Percentiles rank a stretch among this genome's conserved stretches.
Conservation (phyloP, 2,888 invertebrate species). For the Rhagonycha lutea region DNA sequence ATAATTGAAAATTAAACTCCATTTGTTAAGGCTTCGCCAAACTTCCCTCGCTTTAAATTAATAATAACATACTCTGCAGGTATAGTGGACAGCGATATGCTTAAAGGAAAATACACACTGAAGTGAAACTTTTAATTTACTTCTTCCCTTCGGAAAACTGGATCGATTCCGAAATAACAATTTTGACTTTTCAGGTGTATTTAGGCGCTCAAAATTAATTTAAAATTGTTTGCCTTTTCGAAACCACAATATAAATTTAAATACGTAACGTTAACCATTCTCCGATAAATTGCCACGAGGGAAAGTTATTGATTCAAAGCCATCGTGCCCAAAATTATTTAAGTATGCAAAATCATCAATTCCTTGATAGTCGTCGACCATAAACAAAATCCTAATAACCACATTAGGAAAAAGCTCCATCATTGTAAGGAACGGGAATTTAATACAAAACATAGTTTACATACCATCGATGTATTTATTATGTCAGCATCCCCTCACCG, state of each 20-base stretch:
- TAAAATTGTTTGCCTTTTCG: constrained; percentile 11
- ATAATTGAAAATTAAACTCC: constrained; percentile 23
- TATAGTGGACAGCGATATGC: constrained; percentile 3
- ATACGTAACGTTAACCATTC: constrained; percentile 2
- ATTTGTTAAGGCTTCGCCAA: constrained; percentile 12
- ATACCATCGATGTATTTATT: constrained; percentile 13
- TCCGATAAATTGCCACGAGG: not conserved
- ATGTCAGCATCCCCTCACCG: constrained; percentile 9
- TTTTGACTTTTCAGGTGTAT: not conserved
- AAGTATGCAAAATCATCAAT: not conserved
- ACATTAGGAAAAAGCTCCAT: not conserved
- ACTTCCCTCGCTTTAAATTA: constrained; percentile 16
- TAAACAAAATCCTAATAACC: not conserved
- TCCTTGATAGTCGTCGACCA: not conserved
- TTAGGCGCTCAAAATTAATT: constrained; percentile 15
- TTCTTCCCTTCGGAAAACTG: constrained; percentile 4
- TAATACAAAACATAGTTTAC: constrained; percentile 6
- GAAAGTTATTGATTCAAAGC: not conserved
- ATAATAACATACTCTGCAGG: constrained; percentile 17
- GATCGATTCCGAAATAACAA: constrained; percentile 15
- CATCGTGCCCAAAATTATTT: not conserved
- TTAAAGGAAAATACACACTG: not conserved
- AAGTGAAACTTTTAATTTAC: constrained; percentile 15
- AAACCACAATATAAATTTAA: constrained; percentile 12
- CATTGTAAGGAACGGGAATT: constrained; percentile 2